Conservation (phyloP, 2,888 invertebrate genomes). For the Argyra leucocephala region DNA sequence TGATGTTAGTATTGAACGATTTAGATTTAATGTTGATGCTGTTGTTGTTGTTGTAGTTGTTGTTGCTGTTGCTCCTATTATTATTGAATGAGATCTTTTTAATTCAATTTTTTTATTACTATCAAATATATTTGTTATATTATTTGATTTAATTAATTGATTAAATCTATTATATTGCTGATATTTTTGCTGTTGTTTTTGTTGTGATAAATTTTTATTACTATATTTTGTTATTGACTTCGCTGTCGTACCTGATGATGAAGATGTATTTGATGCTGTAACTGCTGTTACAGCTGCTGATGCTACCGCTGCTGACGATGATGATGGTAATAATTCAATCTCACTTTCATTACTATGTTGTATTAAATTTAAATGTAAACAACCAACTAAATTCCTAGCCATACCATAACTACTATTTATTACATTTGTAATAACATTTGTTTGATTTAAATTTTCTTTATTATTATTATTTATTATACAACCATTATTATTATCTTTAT, state of each 20-base stretch:
- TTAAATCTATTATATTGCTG: background rate
- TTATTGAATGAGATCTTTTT: background rate
- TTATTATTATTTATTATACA: background rate
- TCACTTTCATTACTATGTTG: constrained; percentile 14
- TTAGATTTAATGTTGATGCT: constrained; percentile 19
- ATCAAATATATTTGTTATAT: background rate
- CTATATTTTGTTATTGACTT: background rate
- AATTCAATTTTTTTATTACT: background rate
- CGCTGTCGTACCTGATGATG: constrained; percentile 15
- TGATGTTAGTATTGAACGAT: constrained; percentile 6
- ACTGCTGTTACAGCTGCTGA: constrained; percentile 8
- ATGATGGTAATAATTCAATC: constrained; percentile 13
- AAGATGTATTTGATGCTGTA: constrained; percentile 8
- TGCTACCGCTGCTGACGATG: constrained; percentile 17
- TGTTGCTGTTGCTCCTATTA: background rate
- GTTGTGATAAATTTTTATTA: background rate
- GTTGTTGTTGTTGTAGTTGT: constrained; percentile 11
- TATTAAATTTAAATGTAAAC: constrained; percentile 8
- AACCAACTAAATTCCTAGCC: constrained; percentile 8
- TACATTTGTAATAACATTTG: background rate
- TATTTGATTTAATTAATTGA: background rate
- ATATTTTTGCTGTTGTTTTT: constrained; percentile 7
- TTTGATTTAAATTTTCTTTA: background rate
- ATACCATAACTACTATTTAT: constrained; percentile 8
- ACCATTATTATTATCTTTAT: background rate